Evolutionary conservation across 2,888 invertebrate genomes (phyloP).

Genomic region (Tetheella fluctuosa): DNA sequence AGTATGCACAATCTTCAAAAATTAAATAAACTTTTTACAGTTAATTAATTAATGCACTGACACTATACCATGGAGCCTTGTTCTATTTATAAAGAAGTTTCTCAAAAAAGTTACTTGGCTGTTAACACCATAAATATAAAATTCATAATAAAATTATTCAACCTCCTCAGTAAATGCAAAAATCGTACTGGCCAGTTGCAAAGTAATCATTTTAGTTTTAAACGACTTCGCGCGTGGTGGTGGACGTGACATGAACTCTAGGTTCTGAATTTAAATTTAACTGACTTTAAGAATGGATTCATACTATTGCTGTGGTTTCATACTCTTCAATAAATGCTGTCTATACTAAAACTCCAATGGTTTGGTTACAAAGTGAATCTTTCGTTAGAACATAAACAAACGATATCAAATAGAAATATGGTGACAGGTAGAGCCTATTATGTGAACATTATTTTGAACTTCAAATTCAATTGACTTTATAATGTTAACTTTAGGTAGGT

Average conservation of each 20-base stretch:
- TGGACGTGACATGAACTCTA: conserved; percentile 33
- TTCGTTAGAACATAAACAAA: background rate
- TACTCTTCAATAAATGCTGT: conserved; percentile 16
- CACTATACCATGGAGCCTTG: background rate
- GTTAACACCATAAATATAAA: conserved; percentile 23
- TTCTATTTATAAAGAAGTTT: background rate
- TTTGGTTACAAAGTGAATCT: background rate
- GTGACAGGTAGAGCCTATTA: background rate
- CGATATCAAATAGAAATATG: background rate
- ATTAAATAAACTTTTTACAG: background rate
- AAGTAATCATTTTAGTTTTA: conserved; percentile 56
- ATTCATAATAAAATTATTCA: conserved; percentile 28
- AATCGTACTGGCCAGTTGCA: conserved; percentile 54
- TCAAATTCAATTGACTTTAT: background rate
- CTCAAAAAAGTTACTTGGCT: background rate
- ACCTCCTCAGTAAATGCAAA: conserved; percentile 25
- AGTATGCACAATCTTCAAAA: background rate
- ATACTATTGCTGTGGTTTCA: conserved; percentile 19
- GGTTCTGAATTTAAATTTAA: conserved; percentile 20
- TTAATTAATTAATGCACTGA: background rate
- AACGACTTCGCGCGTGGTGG: conserved; percentile 48
- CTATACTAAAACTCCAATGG: background rate
- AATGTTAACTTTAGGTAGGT: too few relatives aligned
- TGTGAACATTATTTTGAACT: background rate
- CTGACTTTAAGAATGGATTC: background rate